These are phyloP conservation scores for Channa maculata DNA, from an alignment of 2,113 vertebrate species.

Conservation along the genomic window DNA sequence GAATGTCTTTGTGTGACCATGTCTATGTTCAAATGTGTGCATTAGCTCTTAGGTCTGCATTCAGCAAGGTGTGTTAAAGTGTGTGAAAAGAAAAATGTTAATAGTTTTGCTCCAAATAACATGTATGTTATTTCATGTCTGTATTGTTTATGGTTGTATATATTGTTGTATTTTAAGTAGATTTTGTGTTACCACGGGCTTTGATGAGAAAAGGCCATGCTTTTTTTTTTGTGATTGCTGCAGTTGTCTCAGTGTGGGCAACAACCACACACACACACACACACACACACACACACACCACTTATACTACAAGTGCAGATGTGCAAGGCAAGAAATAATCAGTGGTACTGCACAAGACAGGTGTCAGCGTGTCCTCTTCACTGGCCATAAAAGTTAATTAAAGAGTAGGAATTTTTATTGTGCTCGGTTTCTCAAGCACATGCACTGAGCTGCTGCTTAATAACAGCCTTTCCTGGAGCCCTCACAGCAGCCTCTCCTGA, in stretches of 20 bases:
- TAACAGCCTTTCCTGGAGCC: slow-evolving; percentile 64
- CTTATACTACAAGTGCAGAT: slow-evolving; percentile 26
- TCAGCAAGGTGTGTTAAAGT: slow-evolving; percentile 33
- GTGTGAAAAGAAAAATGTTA: slow-evolving; percentile 26
- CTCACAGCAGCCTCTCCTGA: slow-evolving; percentile 43
- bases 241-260: slow-evolving; percentile 8
- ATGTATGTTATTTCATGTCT: slow-evolving; percentile 24
- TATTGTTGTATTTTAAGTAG: slow-evolving; percentile 22
- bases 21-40: slow-evolving; percentile 21
- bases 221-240: slow-evolving; percentile 14
- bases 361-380: slow-evolving; percentile 78
- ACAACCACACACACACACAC: neutral
- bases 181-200: neutral
- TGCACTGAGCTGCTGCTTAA: slow-evolving; percentile 65
- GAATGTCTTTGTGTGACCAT: slow-evolving; percentile 7
- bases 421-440: slow-evolving; percentile 57
- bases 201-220: slow-evolving; percentile 4
- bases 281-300: neutral
- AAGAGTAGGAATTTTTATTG: slow-evolving; percentile 81
- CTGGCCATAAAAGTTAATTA: slow-evolving; percentile 83
- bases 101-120: slow-evolving; percentile 44
- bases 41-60: slow-evolving; percentile 14
- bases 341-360: slow-evolving; percentile 64
- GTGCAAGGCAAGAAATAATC: slow-evolving; percentile 63
- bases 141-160: slow-evolving; percentile 11